Evolutionary conservation across 2,888 invertebrate genomes (phyloP).

Genomic region (Gisinianus flammeolus): DNA sequence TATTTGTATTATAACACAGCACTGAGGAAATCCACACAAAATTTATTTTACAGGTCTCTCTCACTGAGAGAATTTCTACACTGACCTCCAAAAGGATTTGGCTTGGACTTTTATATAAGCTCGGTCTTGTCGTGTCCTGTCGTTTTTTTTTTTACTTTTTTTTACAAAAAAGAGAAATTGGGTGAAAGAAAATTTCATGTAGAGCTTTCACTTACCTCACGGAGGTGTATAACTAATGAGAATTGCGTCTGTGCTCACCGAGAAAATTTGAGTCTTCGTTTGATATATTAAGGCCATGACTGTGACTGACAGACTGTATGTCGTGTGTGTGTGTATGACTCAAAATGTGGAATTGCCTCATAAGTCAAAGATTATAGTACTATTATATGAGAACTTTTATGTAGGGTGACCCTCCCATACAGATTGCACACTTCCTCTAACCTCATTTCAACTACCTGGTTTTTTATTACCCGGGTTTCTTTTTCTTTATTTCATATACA

Average conservation of each 20-base stretch:
- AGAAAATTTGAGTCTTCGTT: too few species aligned
- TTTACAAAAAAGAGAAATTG: too few species aligned
- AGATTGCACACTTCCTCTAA: conserved; percentile 16
- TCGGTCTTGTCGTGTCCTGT: too few species aligned
- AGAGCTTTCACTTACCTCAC: neutral
- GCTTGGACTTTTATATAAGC: neutral
- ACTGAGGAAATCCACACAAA: neutral
- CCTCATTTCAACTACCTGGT: neutral
- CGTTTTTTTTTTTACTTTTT: too few species aligned
- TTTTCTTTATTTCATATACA: too few species aligned
- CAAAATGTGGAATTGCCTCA: neutral
- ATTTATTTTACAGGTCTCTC: neutral
- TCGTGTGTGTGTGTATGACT: neutral
- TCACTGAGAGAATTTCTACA: neutral
- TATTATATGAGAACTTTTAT: too few species aligned
- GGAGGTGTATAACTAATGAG: neutral
- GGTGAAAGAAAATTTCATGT: too few species aligned
- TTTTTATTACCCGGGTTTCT: too few species aligned
- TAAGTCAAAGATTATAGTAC: neutral
- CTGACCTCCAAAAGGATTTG: neutral
- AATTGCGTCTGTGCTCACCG: neutral
- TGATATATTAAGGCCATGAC: too few species aligned
- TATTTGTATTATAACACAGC: neutral
- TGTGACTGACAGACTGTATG: too few species aligned
- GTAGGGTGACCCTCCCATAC: neutral